A percentile compares a stretch with the other conserved stretches of the same genome.
phyloP scores from a whole-genome alignment of 2,113 vertebrate species.

The Nansenia antarctica region DNA sequence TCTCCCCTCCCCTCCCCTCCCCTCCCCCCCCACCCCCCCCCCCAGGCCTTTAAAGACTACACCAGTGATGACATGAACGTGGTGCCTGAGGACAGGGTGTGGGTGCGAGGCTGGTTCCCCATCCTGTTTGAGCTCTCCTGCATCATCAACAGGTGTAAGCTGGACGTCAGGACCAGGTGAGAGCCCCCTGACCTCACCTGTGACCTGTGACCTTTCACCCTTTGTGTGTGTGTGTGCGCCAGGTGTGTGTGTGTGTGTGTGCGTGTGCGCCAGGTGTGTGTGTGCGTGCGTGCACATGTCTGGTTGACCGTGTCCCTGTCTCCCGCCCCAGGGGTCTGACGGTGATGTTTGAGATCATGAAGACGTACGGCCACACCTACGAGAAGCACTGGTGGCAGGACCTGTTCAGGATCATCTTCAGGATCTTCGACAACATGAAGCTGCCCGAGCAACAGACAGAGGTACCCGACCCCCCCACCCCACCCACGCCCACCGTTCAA shows the following conservation, averaged over 20 bases:
- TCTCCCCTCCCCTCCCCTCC: too few relatives aligned
- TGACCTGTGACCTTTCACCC: too few relatives aligned
- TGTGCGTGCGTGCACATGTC: too few relatives aligned
- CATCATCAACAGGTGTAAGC: constrained; percentile 94
- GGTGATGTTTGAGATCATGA: constrained; percentile 95
- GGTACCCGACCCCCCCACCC: constrained; percentile 66
- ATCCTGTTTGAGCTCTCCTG: constrained; percentile 91
- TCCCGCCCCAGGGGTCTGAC: constrained; percentile 79
- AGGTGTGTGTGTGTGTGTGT: too few relatives aligned
- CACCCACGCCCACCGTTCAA: too few relatives aligned
- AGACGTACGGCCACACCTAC: constrained; percentile 88
- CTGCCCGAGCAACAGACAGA: constrained; percentile 90
- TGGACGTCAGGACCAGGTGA: constrained; percentile 95
- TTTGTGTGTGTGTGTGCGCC: too few relatives aligned
- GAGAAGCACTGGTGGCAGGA: constrained; percentile 95
- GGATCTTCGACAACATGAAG: constrained; percentile 94
- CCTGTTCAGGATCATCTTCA: constrained; percentile 90
- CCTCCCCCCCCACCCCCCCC: constrained; percentile 29
- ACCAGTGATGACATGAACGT: constrained; percentile 92
- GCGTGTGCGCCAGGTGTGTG: too few relatives aligned
- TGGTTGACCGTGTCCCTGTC: too few relatives aligned
- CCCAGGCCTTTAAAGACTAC: constrained; percentile 87
- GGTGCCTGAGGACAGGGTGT: constrained; percentile 88
- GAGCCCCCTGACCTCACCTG: constrained; percentile 14
- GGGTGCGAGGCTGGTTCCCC: constrained; percentile 92